A percentile compares a stretch with the other conserved stretches of the same genome.
These are phyloP conservation scores for Raja brachyura DNA, from an alignment of 2,113 vertebrate genomes.

Conservation along the genomic window DNA sequence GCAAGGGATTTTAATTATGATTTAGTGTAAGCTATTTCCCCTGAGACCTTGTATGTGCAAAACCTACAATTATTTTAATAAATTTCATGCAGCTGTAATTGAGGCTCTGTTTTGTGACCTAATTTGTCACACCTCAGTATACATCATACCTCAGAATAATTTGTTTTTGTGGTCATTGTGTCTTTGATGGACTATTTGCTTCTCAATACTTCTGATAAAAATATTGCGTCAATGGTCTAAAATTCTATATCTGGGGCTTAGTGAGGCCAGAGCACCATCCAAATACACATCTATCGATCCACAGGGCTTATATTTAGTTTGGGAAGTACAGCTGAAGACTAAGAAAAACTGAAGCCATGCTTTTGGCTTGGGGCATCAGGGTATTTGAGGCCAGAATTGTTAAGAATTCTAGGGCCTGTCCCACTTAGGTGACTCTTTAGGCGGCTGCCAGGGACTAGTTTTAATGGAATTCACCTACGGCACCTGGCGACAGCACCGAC, in stretches of 20 bases:
- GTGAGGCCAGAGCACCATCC: not conserved
- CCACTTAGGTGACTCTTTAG: too few relatives aligned
- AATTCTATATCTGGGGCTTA: not conserved
- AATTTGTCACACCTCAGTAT: not conserved
- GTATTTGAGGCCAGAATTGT: not conserved
- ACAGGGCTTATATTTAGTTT: not conserved
- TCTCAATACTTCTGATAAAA: not conserved
- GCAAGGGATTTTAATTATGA: constrained; percentile 8
- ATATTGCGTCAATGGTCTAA: not conserved
- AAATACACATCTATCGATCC: not conserved
- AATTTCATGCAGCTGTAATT: not conserved
- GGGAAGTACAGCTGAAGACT: not conserved
- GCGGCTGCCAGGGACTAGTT: too few relatives aligned
- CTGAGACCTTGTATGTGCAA: not conserved
- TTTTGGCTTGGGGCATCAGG: not conserved
- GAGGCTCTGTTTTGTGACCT: not conserved
- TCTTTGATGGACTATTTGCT: not conserved
- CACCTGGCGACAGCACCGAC: too few relatives aligned
- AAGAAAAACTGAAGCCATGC: not conserved
- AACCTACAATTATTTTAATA: not conserved
- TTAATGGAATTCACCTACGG: too few relatives aligned
- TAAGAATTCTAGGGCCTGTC: not conserved
- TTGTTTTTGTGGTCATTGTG: not conserved
- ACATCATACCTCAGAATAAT: not conserved
- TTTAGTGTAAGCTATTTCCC: not conserved